Evolutionary conservation across 1,140 invertebrate genomes (phyloP), one percentile per base, ranked within the genome.

Genomic region (Carcinoscorpius rotundicauda): DNA sequence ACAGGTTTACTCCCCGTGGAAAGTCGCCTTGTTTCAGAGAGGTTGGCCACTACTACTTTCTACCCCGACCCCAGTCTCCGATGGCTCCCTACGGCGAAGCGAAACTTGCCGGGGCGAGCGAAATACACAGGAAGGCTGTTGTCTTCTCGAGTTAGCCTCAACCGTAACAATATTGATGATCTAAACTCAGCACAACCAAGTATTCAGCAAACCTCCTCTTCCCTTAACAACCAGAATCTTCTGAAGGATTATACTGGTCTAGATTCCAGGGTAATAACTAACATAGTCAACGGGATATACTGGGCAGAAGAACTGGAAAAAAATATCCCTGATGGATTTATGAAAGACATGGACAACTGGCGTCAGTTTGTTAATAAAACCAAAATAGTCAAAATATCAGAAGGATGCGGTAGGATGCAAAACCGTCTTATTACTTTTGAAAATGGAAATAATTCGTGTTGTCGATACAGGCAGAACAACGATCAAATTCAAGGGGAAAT

Each of bases 401-500:
- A 82, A 11, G 90, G 89, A 0, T 93, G 90, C 73, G 90, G 90
- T 0, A 79, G 89, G 57, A 91, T 91, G 88, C 89, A 91, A 73
- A 93, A 93, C 74, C 79, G 90, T 6, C 72, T 91, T 50, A 76
- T 91, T 0, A 86, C 84, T 3, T 88, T 91, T 69, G 81, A 82
- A 64, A 87, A 89, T 75, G 87, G 87, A 0, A 80, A 82, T 6
- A 73, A 64, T 60, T 73, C 89, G 5, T 93, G 90, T 73, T 87
- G 87, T 0, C 79, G 89, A 50, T 92, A 93, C 74, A 81, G 90
- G 58, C 86, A 91, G 69, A 93, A 93, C 72, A 87, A 86, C 48
- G 89, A 93, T 73, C 89, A 93, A 76, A 91, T 93, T 58, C 89
- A 92, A 77, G 90, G 90, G 6, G 90, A 93, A 75, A 83, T 92